phyloP scores from a whole-genome alignment of 2,113 vertebrate species.

The Bubo scandiacus region DNA sequence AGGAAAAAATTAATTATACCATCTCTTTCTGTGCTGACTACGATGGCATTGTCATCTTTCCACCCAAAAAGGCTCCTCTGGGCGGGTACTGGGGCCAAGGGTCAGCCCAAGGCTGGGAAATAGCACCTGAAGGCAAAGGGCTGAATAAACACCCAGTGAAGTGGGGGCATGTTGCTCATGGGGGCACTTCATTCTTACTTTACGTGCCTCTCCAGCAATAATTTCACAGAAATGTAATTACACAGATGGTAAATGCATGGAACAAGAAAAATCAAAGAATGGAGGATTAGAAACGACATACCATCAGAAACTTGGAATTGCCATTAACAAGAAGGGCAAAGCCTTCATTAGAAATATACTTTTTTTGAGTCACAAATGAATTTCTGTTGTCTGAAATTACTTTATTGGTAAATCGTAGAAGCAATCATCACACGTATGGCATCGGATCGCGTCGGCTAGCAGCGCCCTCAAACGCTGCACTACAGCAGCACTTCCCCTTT shows the following conservation, averaged over 20 bases:
- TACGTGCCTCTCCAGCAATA: not conserved
- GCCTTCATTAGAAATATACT: not conserved
- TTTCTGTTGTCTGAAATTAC: not conserved
- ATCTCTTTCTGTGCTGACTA: not conserved
- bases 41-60: not conserved
- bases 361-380: not conserved
- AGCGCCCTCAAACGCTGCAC: not conserved
- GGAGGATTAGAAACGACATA: not conserved
- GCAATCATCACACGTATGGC: accelerated
- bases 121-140: not conserved
- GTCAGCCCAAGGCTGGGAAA: not conserved
- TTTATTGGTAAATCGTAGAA: not conserved
- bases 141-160: not conserved
- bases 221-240: not conserved
- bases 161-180: accelerated
- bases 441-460: accelerated
- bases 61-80: not conserved
- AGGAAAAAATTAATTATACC: not conserved
- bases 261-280: not conserved
- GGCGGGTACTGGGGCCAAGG: not conserved
- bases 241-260: not conserved
- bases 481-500: not conserved
- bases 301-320: not conserved
- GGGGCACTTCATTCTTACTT: not conserved
- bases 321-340: not conserved